Base-by-base conservation (phyloP, 2,888 invertebrate species). In the Megaustenia siamemsis region DNA sequence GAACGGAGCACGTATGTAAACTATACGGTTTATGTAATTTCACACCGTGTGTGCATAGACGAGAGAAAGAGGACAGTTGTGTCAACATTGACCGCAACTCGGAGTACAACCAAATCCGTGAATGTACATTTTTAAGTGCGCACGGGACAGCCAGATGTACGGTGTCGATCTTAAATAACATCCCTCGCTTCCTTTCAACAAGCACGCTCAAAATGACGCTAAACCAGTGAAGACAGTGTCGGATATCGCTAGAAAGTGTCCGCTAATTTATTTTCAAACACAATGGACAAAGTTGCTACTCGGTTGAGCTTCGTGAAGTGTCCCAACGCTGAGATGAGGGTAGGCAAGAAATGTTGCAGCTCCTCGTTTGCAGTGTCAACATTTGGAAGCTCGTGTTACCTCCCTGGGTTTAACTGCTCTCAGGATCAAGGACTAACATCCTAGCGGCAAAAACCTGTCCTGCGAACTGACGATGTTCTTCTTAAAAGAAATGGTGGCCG, bases 221-320 rank as follows among this genome's bases (percentile, higher is more conserved):
- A 80, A 84, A 75, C 79, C 84, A 53, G 63, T 66, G 49, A 66
- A 84, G 80, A 84, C 53, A 75, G 84, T 80, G 75, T 84, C 73
- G 32, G 84, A 38, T 84, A 75, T 63, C 84, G 49, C 40, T 84
- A 80, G 84, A 84, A 84, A 84, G 84, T 84, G 84, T 60, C 63
- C 78, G 84, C 84, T 84, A 84, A 84, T 84, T 84, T 84, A 84
- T 84, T 84, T 80, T 84, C 84, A 84, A 84, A 84, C 78, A 84
- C 84, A 80, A 80, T 73, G 80, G 45, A 84, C 84, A 84, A 84
- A 84, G 84, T 84, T 84, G 84, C 84, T 84, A 84, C 84, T 63
- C 80, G 79, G 32, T 66, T 32, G 28, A 68, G 15, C 32, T 5
- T 40, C 40, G 35, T 10, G 24, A 32, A 77, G 78, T 77, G 83